Evolutionary conservation across 2,888 invertebrate genomes (phyloP).

Genomic region (Hydroisotoma schaefferi): DNA sequence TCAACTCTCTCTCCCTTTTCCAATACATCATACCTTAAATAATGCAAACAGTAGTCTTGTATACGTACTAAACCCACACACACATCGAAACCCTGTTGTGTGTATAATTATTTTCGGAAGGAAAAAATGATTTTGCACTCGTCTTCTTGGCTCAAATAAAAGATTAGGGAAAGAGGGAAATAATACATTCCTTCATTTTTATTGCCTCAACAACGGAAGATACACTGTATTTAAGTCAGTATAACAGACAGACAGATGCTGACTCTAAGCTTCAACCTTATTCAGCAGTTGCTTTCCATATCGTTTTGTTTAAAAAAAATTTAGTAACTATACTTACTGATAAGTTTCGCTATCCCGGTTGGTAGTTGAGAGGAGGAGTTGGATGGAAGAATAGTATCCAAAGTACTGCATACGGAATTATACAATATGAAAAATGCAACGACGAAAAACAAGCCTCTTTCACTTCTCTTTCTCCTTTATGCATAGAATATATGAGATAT

Average conservation of each 20-base stretch:
- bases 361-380: too few relatives aligned
- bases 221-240: too few relatives aligned
- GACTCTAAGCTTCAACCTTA: too few relatives aligned
- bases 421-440: not conserved
- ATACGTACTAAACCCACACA: conserved; percentile 19
- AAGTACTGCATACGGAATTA: too few relatives aligned
- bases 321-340: too few relatives aligned
- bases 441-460: too few relatives aligned
- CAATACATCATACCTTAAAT: conserved; percentile 47
- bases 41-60: conserved; percentile 37
- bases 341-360: too few relatives aligned
- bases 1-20: conserved; percentile 41
- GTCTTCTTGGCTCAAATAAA: conserved; percentile 46
- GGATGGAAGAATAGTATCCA: too few relatives aligned
- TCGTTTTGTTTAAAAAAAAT: too few relatives aligned
- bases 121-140: conserved; percentile 46
- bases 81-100: conserved; percentile 44
- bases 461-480: conserved; percentile 7
- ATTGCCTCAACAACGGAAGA: conserved; percentile 24
- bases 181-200: conserved; percentile 34
- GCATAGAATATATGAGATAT: not conserved
- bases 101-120: conserved; percentile 47
- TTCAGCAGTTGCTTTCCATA: too few relatives aligned
- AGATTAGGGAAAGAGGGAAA: conserved; percentile 42
- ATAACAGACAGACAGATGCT: too few relatives aligned